Percentiles rank a stretch among this genome's conserved stretches.
Evolutionary conservation across 2,113 vertebrate species (phyloP).

Genomic region (Saimiri boliviensis): DNA sequence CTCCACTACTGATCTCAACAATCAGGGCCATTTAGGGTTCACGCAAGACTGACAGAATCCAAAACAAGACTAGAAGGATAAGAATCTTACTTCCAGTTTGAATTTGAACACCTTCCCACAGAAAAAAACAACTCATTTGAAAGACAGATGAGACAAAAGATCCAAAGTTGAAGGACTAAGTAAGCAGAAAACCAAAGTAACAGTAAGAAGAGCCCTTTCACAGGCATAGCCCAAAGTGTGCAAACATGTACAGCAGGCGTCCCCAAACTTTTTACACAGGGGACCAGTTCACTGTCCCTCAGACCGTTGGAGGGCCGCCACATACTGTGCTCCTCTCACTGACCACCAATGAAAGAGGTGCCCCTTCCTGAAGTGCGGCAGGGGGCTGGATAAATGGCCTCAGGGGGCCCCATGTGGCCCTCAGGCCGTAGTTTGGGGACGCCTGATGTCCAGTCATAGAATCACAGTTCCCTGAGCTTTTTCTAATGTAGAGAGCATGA

Average conservation of each 20-base stretch:
- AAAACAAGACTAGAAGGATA: background rate
- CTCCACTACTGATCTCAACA: background rate
- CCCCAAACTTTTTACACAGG: too few species aligned
- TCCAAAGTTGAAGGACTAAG: background rate
- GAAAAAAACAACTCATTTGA: background rate
- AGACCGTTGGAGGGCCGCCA: too few species aligned
- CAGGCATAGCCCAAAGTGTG: background rate
- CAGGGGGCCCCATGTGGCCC: too few species aligned
- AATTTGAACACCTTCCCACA: background rate
- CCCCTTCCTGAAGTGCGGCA: too few species aligned
- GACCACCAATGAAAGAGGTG: too few species aligned
- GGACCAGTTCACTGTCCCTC: too few species aligned
- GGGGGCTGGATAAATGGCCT: too few species aligned
- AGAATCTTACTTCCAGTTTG: background rate
- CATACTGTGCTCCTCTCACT: too few species aligned
- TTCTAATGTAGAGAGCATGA: background rate
- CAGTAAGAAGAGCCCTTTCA: background rate
- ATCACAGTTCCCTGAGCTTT: background rate
- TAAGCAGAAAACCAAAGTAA: background rate
- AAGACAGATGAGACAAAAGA: background rate
- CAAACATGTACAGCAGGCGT: background rate
- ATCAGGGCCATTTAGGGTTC: background rate
- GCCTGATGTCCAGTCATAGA: too few species aligned
- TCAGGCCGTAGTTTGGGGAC: too few species aligned
- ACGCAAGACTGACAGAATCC: background rate